A percentile compares a stretch with the other conserved stretches of the same genome.
Conservation (phyloP, 2,888 invertebrate species). For the Odontocerum albicorne region DNA sequence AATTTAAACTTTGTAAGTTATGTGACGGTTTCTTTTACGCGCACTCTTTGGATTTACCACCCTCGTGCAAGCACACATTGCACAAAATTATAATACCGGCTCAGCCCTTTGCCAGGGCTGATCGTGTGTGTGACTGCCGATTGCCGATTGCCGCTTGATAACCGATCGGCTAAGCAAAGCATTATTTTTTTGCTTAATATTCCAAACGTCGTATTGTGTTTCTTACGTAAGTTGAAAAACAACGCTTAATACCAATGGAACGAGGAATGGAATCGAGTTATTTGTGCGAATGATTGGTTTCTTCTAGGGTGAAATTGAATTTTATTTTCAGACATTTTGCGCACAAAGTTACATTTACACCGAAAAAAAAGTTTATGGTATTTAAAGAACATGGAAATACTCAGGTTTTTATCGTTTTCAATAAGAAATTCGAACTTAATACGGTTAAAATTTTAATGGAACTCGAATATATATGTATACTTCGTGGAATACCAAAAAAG, state of each 20-base stretch:
- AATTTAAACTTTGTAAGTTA: no score
- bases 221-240: constrained; percentile 28
- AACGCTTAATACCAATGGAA: constrained; percentile 26
- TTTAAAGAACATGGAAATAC: constrained; percentile 8
- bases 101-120: no score
- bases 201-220: constrained; percentile 26
- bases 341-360: constrained; percentile 21
- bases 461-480: no score
- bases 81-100: background rate
- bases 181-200: constrained; percentile 28
- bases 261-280: constrained; percentile 33
- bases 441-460: no score
- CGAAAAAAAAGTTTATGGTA: background rate
- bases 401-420: no score
- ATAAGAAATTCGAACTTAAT: no score
- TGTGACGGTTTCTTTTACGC: no score
- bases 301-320: constrained; percentile 35
- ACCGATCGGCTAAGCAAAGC: constrained; percentile 13
- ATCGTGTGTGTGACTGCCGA: constrained; percentile 9
- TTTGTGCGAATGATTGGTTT: constrained; percentile 36
- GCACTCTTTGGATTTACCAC: no score
- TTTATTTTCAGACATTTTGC: constrained; percentile 30
- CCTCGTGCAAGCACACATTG: background rate
- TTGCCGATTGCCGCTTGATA: background rate
- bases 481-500: no score